These are phyloP conservation scores for Hyla sarda DNA, from an alignment of 2,113 vertebrate genomes.

Conservation along the genomic window DNA sequence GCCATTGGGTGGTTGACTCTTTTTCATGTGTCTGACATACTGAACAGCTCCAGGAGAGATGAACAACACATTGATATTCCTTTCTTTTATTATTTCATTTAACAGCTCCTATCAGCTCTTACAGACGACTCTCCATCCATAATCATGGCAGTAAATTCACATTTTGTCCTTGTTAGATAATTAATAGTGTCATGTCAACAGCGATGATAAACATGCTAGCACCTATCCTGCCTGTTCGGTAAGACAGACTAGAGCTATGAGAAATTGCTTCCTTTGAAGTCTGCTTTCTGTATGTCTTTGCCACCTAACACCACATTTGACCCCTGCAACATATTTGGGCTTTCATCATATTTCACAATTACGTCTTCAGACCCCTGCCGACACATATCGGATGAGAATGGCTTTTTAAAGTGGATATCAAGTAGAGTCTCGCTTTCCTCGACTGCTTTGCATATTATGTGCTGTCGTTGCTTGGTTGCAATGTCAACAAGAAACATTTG, in stretches of 20 bases:
- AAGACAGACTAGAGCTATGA: conserved; percentile 54
- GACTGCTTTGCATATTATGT: not conserved
- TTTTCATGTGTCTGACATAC: conserved; percentile 45
- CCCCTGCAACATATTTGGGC: conserved; percentile 3
- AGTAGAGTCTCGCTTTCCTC: not conserved
- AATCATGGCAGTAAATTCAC: conserved; percentile 64
- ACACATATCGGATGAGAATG: not conserved
- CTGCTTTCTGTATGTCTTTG: conserved; percentile 59
- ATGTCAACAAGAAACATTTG: not conserved
- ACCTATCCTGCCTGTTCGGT: conserved; percentile 26
- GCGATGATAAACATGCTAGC: conserved; percentile 54
- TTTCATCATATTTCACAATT: conserved; percentile 31
- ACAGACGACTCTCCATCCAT: conserved; percentile 59
- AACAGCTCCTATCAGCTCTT: conserved; percentile 58
- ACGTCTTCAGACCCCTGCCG: not conserved
- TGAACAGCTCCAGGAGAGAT: conserved; percentile 59
- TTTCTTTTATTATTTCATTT: conserved; percentile 61
- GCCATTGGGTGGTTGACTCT: conserved; percentile 35
- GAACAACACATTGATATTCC: conserved; percentile 62
- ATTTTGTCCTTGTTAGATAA: conserved; percentile 65
- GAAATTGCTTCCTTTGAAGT: conserved; percentile 53
- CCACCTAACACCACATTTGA: conserved; percentile 29
- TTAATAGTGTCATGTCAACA: conserved; percentile 63
- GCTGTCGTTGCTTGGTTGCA: conserved; percentile 27
- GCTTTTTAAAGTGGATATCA: conserved; percentile 27